phyloP scores from a whole-genome alignment of 2,113 vertebrate species.

The Pterocles gutturalis region DNA sequence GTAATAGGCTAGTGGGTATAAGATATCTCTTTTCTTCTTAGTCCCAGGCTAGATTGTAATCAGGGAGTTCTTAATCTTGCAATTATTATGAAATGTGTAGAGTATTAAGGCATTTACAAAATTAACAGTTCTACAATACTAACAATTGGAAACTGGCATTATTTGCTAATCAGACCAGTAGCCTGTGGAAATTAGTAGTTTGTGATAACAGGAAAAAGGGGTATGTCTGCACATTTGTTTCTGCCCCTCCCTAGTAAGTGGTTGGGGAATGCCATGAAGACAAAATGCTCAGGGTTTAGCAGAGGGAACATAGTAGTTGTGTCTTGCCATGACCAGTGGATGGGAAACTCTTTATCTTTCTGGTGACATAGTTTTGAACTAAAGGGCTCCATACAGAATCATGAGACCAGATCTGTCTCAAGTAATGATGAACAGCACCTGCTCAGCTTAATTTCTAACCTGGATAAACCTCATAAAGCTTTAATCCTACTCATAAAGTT shows the following conservation, averaged over 20 bases:
- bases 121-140: not conserved
- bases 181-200: not conserved
- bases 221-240: not conserved
- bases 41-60: not conserved
- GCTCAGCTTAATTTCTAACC: not conserved
- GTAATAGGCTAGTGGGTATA: not conserved
- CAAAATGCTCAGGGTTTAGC: not conserved
- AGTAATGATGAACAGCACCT: not conserved
- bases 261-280: not conserved
- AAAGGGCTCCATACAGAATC: not conserved
- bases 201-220: not conserved
- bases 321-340: not conserved
- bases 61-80: not conserved
- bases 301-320: not conserved
- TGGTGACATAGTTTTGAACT: not conserved
- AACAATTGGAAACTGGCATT: not conserved
- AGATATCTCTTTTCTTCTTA: not conserved
- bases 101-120: not conserved
- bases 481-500: not conserved
- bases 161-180: not conserved
- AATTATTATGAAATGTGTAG: not conserved
- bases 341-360: not conserved
- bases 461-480: not conserved
- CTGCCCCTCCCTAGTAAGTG: not conserved
- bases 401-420: not conserved